Evolutionary conservation across 2,797 vertebrate genomes (phyloP).

Genomic region (Manis crassicaudata): DNA sequence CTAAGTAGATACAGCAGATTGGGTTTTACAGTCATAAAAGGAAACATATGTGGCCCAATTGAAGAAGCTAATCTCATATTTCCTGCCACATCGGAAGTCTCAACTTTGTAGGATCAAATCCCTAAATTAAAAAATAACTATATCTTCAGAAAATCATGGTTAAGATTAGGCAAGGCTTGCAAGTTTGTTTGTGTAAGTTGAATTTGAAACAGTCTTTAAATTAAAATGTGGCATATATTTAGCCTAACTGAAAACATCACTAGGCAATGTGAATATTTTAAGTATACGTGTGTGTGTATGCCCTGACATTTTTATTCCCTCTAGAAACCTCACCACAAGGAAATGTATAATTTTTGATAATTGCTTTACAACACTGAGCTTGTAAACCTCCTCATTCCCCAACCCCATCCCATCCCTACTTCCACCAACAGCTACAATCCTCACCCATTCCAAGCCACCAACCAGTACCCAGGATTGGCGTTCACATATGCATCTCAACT

Average conservation of each 20-base stretch:
- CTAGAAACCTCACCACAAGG: neutral
- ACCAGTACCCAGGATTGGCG: neutral
- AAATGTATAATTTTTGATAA: neutral
- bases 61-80: slow-evolving; percentile 55
- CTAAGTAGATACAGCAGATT: slow-evolving; percentile 37
- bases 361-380: neutral
- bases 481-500: neutral
- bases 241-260: neutral
- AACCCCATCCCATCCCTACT: accelerated
- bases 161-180: neutral
- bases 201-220: neutral
- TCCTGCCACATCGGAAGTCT: neutral
- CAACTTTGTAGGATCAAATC: slow-evolving; percentile 31
- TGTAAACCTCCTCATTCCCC: neutral
- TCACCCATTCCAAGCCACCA: neutral
- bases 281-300: neutral
- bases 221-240: neutral
- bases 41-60: slow-evolving; percentile 53
- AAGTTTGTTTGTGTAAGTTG: neutral
- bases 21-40: neutral
- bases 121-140: neutral
- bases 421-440: neutral
- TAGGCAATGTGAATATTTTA: neutral
- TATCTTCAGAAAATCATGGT: slow-evolving; percentile 26
- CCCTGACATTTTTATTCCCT: neutral